Evolutionary conservation across 2,797 vertebrate species (phyloP).

Genomic region (Arremon brunneinucha): DNA sequence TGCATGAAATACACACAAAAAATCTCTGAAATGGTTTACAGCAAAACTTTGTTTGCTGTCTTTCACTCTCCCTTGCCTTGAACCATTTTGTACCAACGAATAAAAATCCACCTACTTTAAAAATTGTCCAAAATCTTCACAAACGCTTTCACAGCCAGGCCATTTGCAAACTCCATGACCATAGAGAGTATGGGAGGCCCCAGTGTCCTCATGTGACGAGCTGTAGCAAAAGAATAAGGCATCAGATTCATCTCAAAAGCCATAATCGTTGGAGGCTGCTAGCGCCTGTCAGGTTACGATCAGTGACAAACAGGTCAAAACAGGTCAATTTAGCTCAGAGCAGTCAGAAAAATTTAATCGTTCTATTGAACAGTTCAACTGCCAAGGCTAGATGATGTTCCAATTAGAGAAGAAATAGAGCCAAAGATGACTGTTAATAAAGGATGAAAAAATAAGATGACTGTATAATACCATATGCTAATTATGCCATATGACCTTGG

Average conservation of each 20-base stretch:
- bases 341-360: constrained; percentile 84
- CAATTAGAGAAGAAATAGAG: constrained; percentile 81
- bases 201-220: constrained; percentile 94
- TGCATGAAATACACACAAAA: constrained; percentile 21
- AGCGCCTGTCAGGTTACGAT: constrained; percentile 82
- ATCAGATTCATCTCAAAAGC: constrained; percentile 78
- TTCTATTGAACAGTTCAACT: constrained; percentile 81
- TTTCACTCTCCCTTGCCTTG: neutral
- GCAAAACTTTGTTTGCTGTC: neutral
- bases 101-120: constrained; percentile 89
- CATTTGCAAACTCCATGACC: constrained; percentile 99
- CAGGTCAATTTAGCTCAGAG: constrained; percentile 81
- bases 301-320: constrained; percentile 83
- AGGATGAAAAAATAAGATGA: constrained; percentile 78
- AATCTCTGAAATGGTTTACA: neutral
- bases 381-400: constrained; percentile 80
- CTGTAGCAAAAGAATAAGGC: constrained; percentile 79
- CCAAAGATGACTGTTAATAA: constrained; percentile 82
- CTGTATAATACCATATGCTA: constrained; percentile 78
- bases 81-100: neutral
- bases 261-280: constrained; percentile 78
- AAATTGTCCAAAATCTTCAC: constrained; percentile 99
- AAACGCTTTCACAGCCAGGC: constrained; percentile 98
- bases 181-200: constrained; percentile 94
- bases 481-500: constrained; percentile 76